phyloP scores from a whole-genome alignment of 2,888 invertebrate genomes.

The Lamellibrachia columna region DNA sequence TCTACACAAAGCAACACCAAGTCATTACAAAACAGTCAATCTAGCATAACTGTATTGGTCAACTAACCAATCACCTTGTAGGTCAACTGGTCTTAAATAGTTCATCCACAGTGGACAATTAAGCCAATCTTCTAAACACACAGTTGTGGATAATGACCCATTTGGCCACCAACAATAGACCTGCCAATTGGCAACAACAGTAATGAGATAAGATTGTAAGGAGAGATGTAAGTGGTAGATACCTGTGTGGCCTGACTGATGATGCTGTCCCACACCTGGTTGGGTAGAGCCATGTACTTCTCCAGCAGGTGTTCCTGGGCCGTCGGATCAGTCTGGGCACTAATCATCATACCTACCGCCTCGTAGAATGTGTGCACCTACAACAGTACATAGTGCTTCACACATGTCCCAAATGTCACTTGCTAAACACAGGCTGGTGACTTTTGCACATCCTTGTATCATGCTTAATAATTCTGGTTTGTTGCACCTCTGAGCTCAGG shows the following conservation, averaged over 20 bases:
- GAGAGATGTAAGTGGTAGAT: conserved; percentile 31
- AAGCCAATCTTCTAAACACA: not conserved
- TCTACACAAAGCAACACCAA: conserved; percentile 66
- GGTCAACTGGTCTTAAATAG: not conserved
- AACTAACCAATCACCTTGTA: conserved; percentile 8
- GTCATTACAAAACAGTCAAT: not conserved
- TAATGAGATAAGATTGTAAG: not conserved
- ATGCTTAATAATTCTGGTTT: no score
- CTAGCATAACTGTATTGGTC: not conserved
- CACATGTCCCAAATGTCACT: not conserved
- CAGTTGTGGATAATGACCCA: not conserved
- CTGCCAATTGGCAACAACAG: not conserved
- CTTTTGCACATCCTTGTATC: no score
- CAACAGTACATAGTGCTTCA: not conserved
- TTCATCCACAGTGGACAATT: not conserved
- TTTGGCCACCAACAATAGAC: not conserved
- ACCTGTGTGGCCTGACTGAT: conserved; percentile 93
- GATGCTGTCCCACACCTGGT: conserved; percentile 98
- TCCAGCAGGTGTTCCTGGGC: conserved; percentile 95
- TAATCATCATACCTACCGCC: conserved; percentile 99
- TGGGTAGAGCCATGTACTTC: conserved; percentile 96
- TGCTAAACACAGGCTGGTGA: not conserved
- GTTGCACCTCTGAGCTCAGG: no score
- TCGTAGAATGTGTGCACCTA: conserved; percentile 96
- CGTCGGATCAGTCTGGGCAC: conserved; percentile 89